These are phyloP conservation scores for Zaprionus lineosus DNA, from an alignment of 2,888 invertebrate species.

Conservation along the genomic window DNA sequence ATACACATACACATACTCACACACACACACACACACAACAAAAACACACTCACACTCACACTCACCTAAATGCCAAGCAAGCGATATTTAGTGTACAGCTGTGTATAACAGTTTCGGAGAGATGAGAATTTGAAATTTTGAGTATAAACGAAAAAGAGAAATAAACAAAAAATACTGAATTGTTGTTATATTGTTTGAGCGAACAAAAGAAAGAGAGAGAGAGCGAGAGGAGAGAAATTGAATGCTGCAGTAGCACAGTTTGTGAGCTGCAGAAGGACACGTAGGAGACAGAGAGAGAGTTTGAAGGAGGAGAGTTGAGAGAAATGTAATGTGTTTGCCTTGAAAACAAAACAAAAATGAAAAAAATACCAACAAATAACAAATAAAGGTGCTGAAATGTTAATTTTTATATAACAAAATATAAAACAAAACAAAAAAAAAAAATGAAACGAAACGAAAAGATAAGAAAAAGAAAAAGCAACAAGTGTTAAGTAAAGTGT, in stretches of 20 bases:
- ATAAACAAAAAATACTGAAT: too few species aligned
- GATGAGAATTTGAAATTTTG: constrained; percentile 24
- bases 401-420: constrained; percentile 70
- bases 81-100: constrained; percentile 49
- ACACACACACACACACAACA: constrained; percentile 13
- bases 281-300: constrained; percentile 9
- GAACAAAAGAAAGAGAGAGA: constrained; percentile 4
- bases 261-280: background rate
- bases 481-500: constrained; percentile 63
- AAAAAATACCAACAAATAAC: constrained; percentile 42
- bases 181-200: constrained; percentile 32
- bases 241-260: background rate
- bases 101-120: constrained; percentile 36
- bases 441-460: too few species aligned
- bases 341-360: constrained; percentile 47
- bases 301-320: constrained; percentile 31
- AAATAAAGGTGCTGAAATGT: constrained; percentile 82
- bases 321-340: constrained; percentile 78
- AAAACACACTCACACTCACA: constrained; percentile 7
- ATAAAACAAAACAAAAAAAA: too few species aligned
- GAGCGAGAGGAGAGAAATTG: constrained; percentile 7
- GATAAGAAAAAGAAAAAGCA: too few species aligned
- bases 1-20: background rate
- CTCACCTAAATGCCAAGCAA: constrained; percentile 40
- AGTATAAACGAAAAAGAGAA: constrained; percentile 13